Conservation (phyloP, 2,797 vertebrate species). For the Melanogrammus aeglefinus region DNA sequence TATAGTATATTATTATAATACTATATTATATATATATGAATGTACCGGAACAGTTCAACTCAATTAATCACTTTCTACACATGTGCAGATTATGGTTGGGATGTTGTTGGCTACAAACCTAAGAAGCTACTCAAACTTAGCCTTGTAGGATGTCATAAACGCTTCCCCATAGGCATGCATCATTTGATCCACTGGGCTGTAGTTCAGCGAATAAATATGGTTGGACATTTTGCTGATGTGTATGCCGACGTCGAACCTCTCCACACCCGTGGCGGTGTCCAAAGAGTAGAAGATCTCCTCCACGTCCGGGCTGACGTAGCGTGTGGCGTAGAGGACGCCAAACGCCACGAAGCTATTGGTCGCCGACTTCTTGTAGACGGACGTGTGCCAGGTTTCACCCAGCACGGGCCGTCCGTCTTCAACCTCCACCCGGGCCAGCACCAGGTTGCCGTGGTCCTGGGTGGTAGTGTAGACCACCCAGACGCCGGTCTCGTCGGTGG, state of each 20-base stretch:
- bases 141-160: conserved; percentile 60
- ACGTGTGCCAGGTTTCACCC: conserved; percentile 61
- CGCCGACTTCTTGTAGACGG: conserved; percentile 59
- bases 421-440: conserved; percentile 60
- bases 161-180: conserved; percentile 57
- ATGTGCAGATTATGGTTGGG: too few species aligned
- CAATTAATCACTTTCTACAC: too few species aligned
- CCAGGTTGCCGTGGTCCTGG: conserved; percentile 66
- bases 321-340: conserved; percentile 71
- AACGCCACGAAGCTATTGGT: conserved; percentile 75
- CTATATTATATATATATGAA: neutral
- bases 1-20: neutral
- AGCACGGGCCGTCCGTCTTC: conserved; percentile 27
- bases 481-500: conserved; percentile 70
- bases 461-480: conserved; percentile 70
- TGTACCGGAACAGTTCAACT: too few species aligned
- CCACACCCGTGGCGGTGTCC: conserved; percentile 58
- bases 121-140: conserved; percentile 45
- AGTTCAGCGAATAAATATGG: conserved; percentile 65
- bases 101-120: neutral
- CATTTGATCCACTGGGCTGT: conserved; percentile 63
- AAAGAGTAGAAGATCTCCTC: conserved; percentile 77
- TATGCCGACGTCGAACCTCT: conserved; percentile 63
- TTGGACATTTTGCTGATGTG: conserved; percentile 61
- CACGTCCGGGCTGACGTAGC: conserved; percentile 40